Evolutionary conservation across 2,113 vertebrate species (phyloP), one percentile per base, ranked within the genome.

Genomic region (Chrysemys picta): DNA sequence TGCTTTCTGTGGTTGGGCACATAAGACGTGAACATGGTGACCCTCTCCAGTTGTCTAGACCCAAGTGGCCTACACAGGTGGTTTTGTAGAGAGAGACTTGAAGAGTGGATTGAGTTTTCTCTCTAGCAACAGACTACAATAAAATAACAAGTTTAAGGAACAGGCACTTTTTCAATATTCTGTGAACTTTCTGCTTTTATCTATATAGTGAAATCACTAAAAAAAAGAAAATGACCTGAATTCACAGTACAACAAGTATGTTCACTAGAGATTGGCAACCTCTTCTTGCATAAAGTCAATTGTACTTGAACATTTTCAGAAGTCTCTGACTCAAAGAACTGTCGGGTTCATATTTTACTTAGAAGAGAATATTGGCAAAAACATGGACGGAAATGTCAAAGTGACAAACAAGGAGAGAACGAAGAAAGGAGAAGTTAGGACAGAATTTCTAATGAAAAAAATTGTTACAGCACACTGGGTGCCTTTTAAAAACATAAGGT

Each of bases 261-360:
- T 31, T 65, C 53, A 49, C 9, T 49, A 59, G 56, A 22, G 53
- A 54, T 54, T 21, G 16, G 69, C 27, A 24, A 52, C 82, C 8
- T 92, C 0, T 29, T 95, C 21, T 54, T 94, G 57, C 75, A 16
- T n/a, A 50, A 24, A 45, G 47, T 90, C 86, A 45, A 3, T 59
- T 82, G 47, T 82, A 16, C 52, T 19, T 82, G 49, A 5, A 57
- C 54, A 12, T 25, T 3, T 84, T 81, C 29, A 91, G 88, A 50
- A 17, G 29, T 84, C 53, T 11, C 10, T 8, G 4, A 87, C 89
- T 89, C 75, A 90, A 53, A 53, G 52, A 53, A 19, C 47, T 69
- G 38, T 29, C 78, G 21, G 88, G 82, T 88, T 95, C 89, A 29
- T 52, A 84, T 96, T 84, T 93, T 75, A 80, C 53, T 88, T 54